phyloP scores from a whole-genome alignment of 2,113 vertebrate species.

The Sylvia atricapilla region DNA sequence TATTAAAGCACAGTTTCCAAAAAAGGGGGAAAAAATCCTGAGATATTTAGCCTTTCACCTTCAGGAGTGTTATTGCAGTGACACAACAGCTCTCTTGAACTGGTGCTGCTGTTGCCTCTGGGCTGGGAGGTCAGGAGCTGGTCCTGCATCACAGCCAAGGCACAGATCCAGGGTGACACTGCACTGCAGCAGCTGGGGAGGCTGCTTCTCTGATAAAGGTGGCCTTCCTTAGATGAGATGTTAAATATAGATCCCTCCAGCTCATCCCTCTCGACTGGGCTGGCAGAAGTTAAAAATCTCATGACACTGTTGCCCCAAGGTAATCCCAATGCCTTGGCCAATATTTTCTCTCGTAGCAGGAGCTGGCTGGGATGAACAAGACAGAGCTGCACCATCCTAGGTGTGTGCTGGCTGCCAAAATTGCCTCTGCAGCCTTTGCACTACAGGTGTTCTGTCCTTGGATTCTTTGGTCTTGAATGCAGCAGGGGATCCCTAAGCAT shows the following conservation, averaged over 20 bases:
- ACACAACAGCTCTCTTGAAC: background rate
- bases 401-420: background rate
- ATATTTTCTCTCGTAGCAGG: background rate
- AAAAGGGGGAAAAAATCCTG: accelerated
- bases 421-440: background rate
- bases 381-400: background rate
- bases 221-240: background rate
- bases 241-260: background rate
- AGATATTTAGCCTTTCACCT: background rate
- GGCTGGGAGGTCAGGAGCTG: background rate
- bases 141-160: background rate
- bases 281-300: background rate
- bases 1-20: background rate
- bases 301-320: background rate
- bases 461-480: background rate
- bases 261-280: background rate
- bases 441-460: background rate
- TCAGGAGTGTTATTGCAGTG: background rate
- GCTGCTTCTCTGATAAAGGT: background rate
- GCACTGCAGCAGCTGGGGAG: background rate
- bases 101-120: background rate
- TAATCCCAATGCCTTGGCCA: background rate
- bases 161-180: background rate
- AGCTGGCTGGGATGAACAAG: background rate
- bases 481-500: background rate